Evolutionary conservation across 92 coral and sea anemone genomes (phyloP).

Genomic region (Zoanthus sociatus): DNA sequence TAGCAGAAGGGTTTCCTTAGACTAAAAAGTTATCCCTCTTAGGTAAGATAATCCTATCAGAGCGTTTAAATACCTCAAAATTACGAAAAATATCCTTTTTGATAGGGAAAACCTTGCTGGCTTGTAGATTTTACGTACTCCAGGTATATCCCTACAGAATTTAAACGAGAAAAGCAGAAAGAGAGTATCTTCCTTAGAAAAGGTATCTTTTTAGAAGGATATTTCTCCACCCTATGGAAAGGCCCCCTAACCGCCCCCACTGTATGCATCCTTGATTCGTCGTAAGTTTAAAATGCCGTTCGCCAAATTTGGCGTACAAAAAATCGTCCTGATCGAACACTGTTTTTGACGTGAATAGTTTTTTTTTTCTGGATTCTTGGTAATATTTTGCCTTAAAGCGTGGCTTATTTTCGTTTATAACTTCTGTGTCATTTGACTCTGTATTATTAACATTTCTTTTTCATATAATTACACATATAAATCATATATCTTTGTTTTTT

Average conservation of each 20-base stretch:
- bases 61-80: too few species aligned
- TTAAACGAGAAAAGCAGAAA: too few species aligned
- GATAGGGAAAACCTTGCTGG: too few species aligned
- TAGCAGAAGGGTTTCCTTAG: too few species aligned
- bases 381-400: slow-evolving; percentile 29
- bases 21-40: background rate
- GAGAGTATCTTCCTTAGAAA: too few species aligned
- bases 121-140: too few species aligned
- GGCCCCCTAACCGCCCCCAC: background rate
- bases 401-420: slow-evolving; percentile 37
- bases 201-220: too few species aligned
- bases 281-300: slow-evolving; percentile 11
- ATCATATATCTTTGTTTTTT: slow-evolving; percentile 37
- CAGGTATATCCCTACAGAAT: too few species aligned
- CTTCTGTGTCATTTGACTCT: slow-evolving; percentile 41
- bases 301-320: slow-evolving; percentile 51
- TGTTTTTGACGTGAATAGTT: slow-evolving; percentile 11
- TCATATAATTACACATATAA: slow-evolving; percentile 53
- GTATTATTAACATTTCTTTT: slow-evolving; percentile 47
- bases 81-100: too few species aligned
- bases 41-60: too few species aligned
- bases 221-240: background rate
- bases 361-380: slow-evolving; percentile 5
- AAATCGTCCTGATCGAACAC: slow-evolving; percentile 35
- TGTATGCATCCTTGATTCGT: slow-evolving; percentile 8